Evolutionary conservation across 2,113 vertebrate species (phyloP).

Genomic region (Parotia lawesii): DNA sequence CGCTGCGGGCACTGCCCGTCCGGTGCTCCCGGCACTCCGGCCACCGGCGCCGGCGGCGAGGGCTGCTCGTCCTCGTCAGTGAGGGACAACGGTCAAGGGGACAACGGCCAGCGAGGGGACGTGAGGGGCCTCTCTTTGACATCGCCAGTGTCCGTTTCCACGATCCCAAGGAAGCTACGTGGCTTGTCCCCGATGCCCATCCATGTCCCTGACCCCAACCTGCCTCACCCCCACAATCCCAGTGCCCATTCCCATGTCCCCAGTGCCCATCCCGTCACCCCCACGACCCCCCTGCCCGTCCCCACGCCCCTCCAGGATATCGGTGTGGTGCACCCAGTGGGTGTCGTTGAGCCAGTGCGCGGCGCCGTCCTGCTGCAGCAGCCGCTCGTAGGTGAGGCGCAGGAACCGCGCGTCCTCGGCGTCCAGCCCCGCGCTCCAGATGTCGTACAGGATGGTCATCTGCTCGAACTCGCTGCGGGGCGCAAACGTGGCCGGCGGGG

Average conservation of each 20-base stretch:
- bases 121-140: not conserved
- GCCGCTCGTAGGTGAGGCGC: slow-evolving; percentile 82
- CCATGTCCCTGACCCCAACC: not conserved
- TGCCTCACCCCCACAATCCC: not conserved
- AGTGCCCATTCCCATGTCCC: rapidly evolving
- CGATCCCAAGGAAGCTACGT: not conserved
- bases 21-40: slow-evolving; percentile 83
- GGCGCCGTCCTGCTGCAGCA: slow-evolving; percentile 84
- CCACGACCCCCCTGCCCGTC: too few relatives aligned
- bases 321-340: slow-evolving; percentile 90
- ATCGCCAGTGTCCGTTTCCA: rapidly evolving
- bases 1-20: slow-evolving; percentile 87
- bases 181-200: not conserved
- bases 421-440: slow-evolving; percentile 90
- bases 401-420: slow-evolving; percentile 84
- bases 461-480: slow-evolving; percentile 88
- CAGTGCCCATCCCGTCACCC: rapidly evolving
- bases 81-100: slow-evolving; percentile 72
- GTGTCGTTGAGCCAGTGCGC: slow-evolving; percentile 94
- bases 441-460: slow-evolving; percentile 94
- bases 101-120: not conserved
- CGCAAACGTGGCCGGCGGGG: not conserved
- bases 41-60: slow-evolving; percentile 82
- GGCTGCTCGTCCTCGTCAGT: slow-evolving; percentile 80
- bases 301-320: slow-evolving; percentile 77